phyloP scores from a whole-genome alignment of 2,113 vertebrate species.

The Rhea americana region DNA sequence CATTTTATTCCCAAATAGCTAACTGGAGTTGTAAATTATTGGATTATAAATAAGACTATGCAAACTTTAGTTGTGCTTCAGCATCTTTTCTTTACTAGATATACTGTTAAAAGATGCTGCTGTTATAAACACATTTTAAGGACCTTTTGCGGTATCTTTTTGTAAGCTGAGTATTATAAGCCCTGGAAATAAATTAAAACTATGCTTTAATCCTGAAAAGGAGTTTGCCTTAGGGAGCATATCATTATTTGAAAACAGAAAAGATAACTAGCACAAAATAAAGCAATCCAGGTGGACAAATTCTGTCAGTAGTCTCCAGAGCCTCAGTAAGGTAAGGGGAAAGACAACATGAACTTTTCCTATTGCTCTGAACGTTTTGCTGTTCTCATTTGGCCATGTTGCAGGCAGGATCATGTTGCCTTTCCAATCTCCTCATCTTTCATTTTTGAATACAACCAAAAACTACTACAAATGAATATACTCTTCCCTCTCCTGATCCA shows the following conservation, averaged over 20 bases:
- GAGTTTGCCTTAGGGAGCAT: neutral
- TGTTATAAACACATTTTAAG: neutral
- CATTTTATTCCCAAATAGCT: neutral
- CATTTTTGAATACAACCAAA: neutral
- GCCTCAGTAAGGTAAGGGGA: neutral
- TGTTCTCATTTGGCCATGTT: neutral
- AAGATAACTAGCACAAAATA: neutral
- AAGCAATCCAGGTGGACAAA: neutral
- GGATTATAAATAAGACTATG: neutral
- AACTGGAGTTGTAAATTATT: neutral
- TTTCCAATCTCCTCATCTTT: neutral
- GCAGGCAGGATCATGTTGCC: neutral
- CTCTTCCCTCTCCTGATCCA: neutral
- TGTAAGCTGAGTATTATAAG: neutral
- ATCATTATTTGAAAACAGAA: neutral
- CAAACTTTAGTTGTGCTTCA: neutral
- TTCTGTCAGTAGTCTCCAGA: neutral
- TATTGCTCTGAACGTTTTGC: neutral
- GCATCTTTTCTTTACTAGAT: neutral
- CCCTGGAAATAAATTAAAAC: neutral
- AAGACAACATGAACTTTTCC: rapidly evolving
- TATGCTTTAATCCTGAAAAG: neutral
- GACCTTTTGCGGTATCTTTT: neutral
- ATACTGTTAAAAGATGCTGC: neutral
- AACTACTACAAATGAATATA: neutral